Evolutionary conservation across 64 coral and sea anemone genomes (phyloP).

Genomic region (Porites australiensis): DNA sequence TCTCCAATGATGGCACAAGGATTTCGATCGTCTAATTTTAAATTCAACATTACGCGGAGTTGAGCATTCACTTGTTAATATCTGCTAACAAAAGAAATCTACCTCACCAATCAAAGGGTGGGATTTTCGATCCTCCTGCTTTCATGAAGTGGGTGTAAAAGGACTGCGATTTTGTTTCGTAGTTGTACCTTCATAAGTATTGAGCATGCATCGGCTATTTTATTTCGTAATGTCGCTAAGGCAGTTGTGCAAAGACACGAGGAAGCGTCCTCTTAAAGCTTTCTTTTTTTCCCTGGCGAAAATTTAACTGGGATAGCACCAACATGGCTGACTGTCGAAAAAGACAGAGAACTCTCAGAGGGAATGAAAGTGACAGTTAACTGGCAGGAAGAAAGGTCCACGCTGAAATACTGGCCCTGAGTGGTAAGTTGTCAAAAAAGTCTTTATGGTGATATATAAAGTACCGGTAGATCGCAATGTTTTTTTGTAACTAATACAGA

Average conservation of each 20-base stretch:
- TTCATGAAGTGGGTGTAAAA: neutral
- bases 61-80: slow-evolving; percentile 1
- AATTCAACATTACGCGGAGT: neutral
- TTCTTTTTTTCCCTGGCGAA: neutral
- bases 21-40: too few relatives aligned
- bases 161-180: slow-evolving; percentile 1
- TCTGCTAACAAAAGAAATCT: neutral
- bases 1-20: too few relatives aligned
- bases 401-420: neutral
- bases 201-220: neutral
- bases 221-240: neutral
- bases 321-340: neutral
- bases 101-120: neutral
- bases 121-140: neutral
- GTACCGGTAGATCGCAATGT: too few relatives aligned
- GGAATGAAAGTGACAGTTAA: neutral
- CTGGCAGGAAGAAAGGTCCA: neutral
- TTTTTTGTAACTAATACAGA: too few relatives aligned
- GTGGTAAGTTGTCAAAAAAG: neutral
- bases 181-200: neutral
- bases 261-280: neutral
- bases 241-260: neutral
- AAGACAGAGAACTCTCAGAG: neutral
- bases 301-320: slow-evolving; percentile 3
- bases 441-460: neutral